Conservation (phyloP, 2,888 invertebrate genomes). For the Tiliacea citrago region DNA sequence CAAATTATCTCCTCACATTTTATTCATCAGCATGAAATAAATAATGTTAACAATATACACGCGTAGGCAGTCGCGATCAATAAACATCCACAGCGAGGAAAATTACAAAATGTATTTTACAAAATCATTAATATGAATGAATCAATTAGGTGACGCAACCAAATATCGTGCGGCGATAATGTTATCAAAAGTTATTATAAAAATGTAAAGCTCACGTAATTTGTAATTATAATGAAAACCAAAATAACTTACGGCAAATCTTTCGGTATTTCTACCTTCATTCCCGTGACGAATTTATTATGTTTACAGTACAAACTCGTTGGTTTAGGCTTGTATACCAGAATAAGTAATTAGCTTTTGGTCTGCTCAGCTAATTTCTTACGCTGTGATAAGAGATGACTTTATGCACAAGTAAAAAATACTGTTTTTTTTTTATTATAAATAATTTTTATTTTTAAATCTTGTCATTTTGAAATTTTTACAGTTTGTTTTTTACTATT, state of each 20-base stretch:
- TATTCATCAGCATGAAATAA: constrained; percentile 2
- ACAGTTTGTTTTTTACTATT: too few species aligned
- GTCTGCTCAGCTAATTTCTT: constrained; percentile 20
- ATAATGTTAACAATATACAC: constrained; percentile 16
- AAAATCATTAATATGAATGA: constrained; percentile 39
- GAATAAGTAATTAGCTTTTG: constrained; percentile 31
- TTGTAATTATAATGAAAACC: constrained; percentile 42
- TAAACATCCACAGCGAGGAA: neutral
- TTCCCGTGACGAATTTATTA: constrained; percentile 22
- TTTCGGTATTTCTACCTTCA: neutral
- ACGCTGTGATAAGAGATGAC: neutral
- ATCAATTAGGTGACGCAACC: constrained; percentile 42
- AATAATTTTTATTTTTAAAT: too few species aligned
- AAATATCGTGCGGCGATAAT: constrained; percentile 27
- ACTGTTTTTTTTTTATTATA: too few species aligned
- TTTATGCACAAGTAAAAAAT: too few species aligned
- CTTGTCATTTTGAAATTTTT: too few species aligned
- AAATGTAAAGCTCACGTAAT: constrained; percentile 28
- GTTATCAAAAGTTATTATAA: constrained; percentile 24
- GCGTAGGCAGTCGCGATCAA: constrained; percentile 17
- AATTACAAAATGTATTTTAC: constrained; percentile 32
- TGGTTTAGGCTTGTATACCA: constrained; percentile 13
- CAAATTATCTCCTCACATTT: neutral
- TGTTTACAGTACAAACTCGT: constrained; percentile 23
- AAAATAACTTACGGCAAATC: constrained; percentile 25